These are phyloP conservation scores for Pentalonia nigronervosa DNA, from an alignment of 1,140 invertebrate species.

Conservation along the genomic window DNA sequence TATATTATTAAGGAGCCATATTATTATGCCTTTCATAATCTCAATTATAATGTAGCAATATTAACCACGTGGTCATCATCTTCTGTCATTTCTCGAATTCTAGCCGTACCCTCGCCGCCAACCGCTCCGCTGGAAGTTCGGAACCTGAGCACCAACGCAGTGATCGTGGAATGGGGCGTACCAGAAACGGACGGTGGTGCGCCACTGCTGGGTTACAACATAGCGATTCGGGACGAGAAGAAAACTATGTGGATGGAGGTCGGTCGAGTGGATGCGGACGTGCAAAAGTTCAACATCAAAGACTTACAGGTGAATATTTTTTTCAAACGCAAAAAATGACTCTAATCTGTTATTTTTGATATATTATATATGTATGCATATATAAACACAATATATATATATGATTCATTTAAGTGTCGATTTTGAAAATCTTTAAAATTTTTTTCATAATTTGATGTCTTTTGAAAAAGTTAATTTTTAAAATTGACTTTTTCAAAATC, in stretches of 20 bases:
- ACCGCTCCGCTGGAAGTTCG: constrained; percentile 87
- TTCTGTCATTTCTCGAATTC: not conserved
- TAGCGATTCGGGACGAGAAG: constrained; percentile 88
- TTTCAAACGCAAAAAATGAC: not conserved
- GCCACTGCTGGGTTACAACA: constrained; percentile 88
- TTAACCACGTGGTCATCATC: not conserved
- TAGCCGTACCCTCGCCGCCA: constrained; percentile 87
- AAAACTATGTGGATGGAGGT: constrained; percentile 98
- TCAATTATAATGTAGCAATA: too few relatives aligned
- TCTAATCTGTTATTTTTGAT: not conserved
- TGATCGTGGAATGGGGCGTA: constrained; percentile 90
- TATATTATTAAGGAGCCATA: not conserved
- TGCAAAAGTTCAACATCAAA: constrained; percentile 83
- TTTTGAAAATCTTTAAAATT: not conserved
- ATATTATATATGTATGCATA: too few relatives aligned
- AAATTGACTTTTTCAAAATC: too few relatives aligned
- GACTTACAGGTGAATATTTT: constrained; percentile 73
- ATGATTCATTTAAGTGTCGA: too few relatives aligned
- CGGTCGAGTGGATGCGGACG: constrained; percentile 81
- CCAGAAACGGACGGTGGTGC: constrained; percentile 93
- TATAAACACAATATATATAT: not conserved
- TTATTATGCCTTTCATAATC: not conserved
- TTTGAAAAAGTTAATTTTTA: too few relatives aligned
- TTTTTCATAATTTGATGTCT: too few relatives aligned
- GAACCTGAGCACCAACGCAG: constrained; percentile 80